Conservation (phyloP, 2,797 vertebrate genomes). For the Glossophaga mutica region DNA sequence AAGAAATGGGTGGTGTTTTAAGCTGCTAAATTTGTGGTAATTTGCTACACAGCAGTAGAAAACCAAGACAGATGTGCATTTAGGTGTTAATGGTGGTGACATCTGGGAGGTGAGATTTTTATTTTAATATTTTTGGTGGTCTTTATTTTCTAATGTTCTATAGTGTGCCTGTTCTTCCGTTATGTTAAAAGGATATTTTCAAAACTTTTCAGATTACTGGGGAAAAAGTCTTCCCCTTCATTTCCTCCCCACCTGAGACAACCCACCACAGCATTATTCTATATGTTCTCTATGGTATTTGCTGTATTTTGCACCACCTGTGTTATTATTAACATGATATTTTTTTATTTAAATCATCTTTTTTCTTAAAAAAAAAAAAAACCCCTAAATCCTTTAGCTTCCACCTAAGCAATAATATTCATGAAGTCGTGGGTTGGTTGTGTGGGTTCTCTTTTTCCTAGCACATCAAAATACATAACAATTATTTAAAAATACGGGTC, state of each 20-base stretch:
- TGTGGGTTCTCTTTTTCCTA: neutral
- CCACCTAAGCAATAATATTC: conserved; percentile 37
- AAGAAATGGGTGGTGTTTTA: neutral
- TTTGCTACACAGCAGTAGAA: neutral
- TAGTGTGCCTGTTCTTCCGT: neutral
- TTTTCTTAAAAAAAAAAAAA: neutral
- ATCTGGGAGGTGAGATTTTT: neutral
- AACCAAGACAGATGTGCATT: neutral
- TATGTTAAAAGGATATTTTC: neutral
- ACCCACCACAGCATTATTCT: neutral
- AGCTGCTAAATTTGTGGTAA: neutral
- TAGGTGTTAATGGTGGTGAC: neutral
- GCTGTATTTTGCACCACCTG: neutral
- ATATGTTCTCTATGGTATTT: neutral
- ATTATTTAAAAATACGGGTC: conserved; percentile 58
- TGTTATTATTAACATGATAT: conserved; percentile 23
- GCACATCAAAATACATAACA: conserved; percentile 58
- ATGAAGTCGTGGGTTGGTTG: conserved; percentile 18
- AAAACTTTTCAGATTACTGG: neutral
- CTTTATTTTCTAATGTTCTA: neutral
- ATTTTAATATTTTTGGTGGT: conserved; percentile 23
- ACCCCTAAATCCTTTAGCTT: conserved; percentile 17
- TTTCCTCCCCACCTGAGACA: neutral
- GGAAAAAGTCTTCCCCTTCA: neutral
- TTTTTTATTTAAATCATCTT: conserved; percentile 43